These are phyloP conservation scores for Drymodes brunneopygia DNA, from an alignment of 2,113 vertebrate species.

Conservation along the genomic window DNA sequence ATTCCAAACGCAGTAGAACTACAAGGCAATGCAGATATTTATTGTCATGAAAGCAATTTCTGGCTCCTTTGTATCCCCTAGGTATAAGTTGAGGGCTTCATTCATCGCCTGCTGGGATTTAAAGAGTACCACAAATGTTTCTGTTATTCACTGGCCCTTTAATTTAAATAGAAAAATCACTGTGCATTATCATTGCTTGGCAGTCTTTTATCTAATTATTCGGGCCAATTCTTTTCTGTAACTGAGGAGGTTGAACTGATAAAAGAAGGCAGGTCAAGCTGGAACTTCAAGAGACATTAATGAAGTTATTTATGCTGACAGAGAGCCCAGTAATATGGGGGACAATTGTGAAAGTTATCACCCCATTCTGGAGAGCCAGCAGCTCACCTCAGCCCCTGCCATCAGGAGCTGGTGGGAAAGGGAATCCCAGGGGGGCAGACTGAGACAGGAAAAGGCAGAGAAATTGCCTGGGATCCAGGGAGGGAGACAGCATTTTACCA, in stretches of 20 bases:
- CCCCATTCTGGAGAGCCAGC: neutral
- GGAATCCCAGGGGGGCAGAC: neutral
- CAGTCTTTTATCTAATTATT: conserved; percentile 12
- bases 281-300: neutral
- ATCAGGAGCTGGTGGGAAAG: rapidly evolving
- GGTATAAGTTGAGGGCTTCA: neutral
- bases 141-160: neutral
- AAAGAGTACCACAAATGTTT: conserved; percentile 4
- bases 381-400: neutral
- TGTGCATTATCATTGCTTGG: neutral
- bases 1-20: neutral
- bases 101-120: conserved; percentile 6
- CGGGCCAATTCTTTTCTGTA: neutral
- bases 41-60: conserved; percentile 12
- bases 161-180: conserved; percentile 21
- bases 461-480: neutral
- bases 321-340: neutral
- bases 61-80: neutral
- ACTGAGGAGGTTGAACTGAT: neutral
- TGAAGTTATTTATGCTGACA: neutral
- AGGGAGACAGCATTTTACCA: neutral
- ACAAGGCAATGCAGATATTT: neutral
- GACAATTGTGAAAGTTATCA: neutral
- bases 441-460: neutral
- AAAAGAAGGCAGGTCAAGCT: neutral